Base-by-base conservation (phyloP, 2,888 invertebrate species). In the Heteromyza rotundicornis region DNA sequence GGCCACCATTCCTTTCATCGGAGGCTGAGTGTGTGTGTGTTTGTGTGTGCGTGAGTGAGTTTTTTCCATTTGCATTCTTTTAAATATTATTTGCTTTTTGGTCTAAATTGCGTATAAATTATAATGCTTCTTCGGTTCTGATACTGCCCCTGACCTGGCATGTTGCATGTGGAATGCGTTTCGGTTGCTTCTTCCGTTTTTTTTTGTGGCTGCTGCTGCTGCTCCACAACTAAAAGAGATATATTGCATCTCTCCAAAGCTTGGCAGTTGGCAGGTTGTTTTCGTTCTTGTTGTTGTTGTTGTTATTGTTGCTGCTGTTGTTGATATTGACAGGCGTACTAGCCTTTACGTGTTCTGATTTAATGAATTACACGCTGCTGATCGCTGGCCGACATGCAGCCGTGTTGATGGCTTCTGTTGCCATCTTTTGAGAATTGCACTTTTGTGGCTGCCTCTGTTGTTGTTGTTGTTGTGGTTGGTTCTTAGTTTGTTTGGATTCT, bases 331-430 rank as follows among this genome's bases (percentile, higher is more conserved):
- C 73, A 71, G 71, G 64, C 68, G 64, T 70, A 74, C 72, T 70
- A 70, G 72, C 68, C 68, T 64, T 65, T 70, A 71, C 71, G 73
- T 73, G 73, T 72, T 72, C 68, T 71, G 70, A 70, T 70, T 74
- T 75, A 75, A 72, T 73, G 71, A 71, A 70, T 70, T 65, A 70
- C 69, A 73, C 61, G 62, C 65, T 66, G 66, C 62, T 67, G 62
- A 63, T 60, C 55, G 66, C 62, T 67, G 62, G 64, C 61, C 55
- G 36, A 53, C 61, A 64, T 64, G 47, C 20, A 19, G 47, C 47
- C 17, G 20, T 47, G 47, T 47, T 17, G 47, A 17, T 47, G 47
- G 47, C 47, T 47, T 47, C 47, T 47, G 47, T 20, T 47, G 47
- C 47, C 17, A 47, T 3, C 14, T 40, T n/a, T 40, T 40, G 40